Conservation (phyloP, 2,797 vertebrate genomes). For the Tangara arthus region DNA sequence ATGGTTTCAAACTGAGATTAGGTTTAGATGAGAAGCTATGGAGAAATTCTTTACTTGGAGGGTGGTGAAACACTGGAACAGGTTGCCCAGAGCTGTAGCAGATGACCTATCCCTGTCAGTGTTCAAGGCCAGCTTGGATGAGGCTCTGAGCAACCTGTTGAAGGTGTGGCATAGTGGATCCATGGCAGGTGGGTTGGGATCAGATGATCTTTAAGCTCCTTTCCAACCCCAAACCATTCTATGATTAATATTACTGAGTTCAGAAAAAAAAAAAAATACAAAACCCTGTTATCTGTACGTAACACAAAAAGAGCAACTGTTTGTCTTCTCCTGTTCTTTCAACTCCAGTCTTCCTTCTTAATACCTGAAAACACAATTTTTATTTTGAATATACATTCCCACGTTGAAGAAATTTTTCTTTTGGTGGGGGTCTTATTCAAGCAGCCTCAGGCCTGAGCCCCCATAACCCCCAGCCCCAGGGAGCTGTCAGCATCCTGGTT, state of each 20-base stretch:
- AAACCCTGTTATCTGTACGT: not conserved
- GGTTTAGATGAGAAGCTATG: not conserved
- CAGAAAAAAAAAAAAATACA: not conserved
- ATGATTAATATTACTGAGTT: not conserved
- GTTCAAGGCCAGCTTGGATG: not conserved
- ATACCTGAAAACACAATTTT: not conserved
- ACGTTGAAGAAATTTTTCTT: not conserved
- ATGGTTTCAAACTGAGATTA: not conserved
- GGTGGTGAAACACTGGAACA: not conserved
- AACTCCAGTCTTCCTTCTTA: not conserved
- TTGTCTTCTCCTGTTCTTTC: not conserved
- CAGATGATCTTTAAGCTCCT: not conserved
- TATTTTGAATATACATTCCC: not conserved
- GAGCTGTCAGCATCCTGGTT: not conserved
- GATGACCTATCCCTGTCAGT: not conserved
- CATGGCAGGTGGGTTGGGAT: no score
- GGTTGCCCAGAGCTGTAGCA: not conserved
- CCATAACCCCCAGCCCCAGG: fast-evolving
- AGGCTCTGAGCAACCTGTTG: not conserved
- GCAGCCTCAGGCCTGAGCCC: not conserved
- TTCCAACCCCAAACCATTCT: not conserved
- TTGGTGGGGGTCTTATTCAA: not conserved
- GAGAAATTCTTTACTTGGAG: not conserved
- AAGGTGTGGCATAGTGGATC: not conserved
- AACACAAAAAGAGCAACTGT: not conserved